Evolutionary conservation across 2,797 vertebrate genomes (phyloP).

Genomic region (Lophius americanus): DNA sequence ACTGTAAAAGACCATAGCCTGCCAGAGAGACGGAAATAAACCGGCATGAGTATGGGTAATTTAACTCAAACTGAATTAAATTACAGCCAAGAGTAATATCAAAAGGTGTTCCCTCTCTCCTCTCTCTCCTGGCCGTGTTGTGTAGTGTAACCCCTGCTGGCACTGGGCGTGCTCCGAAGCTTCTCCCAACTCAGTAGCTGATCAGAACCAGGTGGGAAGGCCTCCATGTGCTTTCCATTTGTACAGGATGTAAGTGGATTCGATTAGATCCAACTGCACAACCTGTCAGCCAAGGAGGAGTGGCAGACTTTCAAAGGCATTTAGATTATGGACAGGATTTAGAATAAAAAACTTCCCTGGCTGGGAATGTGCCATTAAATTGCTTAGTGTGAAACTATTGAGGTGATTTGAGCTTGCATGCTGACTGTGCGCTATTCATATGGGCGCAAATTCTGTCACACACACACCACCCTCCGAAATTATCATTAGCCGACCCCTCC

Average conservation of each 20-base stretch:
- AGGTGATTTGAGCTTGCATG: constrained; percentile 68
- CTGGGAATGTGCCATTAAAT: constrained; percentile 71
- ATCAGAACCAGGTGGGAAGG: constrained; percentile 83
- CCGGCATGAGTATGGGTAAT: constrained; percentile 34
- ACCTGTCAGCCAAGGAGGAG: constrained; percentile 81
- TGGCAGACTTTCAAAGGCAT: constrained; percentile 81
- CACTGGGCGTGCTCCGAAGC: constrained; percentile 59
- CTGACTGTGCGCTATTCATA: constrained; percentile 61
- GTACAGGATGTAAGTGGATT: constrained; percentile 82
- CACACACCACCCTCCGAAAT: constrained; percentile 34
- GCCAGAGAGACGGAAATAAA: constrained; percentile 39
- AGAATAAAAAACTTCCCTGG: constrained; percentile 75
- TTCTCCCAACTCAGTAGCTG: constrained; percentile 81
- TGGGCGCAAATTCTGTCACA: constrained; percentile 51
- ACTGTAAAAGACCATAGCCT: constrained; percentile 29
- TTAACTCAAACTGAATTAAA: constrained; percentile 58
- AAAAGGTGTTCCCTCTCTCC: constrained; percentile 60
- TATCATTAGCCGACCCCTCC: constrained; percentile 42
- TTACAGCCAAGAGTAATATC: constrained; percentile 61
- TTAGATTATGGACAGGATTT: constrained; percentile 79
- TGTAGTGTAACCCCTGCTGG: constrained; percentile 61
- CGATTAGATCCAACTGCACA: constrained; percentile 85
- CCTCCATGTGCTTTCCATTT: constrained; percentile 84
- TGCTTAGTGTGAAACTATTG: constrained; percentile 71
- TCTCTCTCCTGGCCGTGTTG: constrained; percentile 37